phyloP scores from a whole-genome alignment of 2,888 invertebrate genomes.

The Chloroclystis v-ata region DNA sequence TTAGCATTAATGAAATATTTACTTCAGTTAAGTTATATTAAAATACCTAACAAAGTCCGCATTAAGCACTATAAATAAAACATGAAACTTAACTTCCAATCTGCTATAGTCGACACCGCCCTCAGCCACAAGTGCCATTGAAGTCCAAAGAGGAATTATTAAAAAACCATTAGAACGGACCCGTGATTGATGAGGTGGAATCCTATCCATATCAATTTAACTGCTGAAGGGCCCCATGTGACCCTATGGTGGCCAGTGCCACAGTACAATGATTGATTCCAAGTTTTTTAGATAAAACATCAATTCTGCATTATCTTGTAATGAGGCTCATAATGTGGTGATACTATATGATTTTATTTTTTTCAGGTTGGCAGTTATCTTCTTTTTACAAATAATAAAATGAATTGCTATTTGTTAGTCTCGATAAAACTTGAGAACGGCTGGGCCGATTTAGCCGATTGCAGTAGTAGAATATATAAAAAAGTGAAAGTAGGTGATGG shows the following conservation, averaged over 20 bases:
- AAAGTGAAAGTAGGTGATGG: no score
- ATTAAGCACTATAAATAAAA: no score
- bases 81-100: neutral
- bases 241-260: conserved; percentile 9
- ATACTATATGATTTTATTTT: no score
- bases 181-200: conserved; percentile 74
- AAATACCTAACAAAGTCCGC: no score
- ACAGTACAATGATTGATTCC: neutral
- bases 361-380: no score
- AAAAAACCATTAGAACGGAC: conserved; percentile 74
- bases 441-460: no score
- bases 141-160: conserved; percentile 66
- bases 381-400: no score
- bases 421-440: no score
- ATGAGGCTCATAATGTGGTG: neutral
- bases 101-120: neutral
- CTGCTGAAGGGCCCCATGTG: conserved; percentile 52
- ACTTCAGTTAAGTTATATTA: no score
- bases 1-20: no score
- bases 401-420: no score
- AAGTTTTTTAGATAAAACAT: neutral
- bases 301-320: neutral
- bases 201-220: conserved; percentile 76
- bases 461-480: no score
- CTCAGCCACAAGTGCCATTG: conserved; percentile 57